A percentile compares a stretch with the other conserved stretches of the same genome.
Conservation (phyloP, 2,888 invertebrate species). For the Hedya salicella region DNA sequence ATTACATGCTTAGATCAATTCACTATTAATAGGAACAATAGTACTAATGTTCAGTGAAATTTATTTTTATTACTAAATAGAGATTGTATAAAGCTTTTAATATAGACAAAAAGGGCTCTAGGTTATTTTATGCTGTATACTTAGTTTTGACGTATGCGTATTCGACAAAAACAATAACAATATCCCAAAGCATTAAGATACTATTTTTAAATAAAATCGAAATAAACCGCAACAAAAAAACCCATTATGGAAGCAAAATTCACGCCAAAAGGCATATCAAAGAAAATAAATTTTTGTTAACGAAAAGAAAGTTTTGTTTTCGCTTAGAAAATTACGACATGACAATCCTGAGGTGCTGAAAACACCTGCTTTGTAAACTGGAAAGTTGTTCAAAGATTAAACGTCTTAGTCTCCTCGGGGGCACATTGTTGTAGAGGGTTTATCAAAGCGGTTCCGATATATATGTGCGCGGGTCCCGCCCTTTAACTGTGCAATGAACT, state of each 20-base stretch:
- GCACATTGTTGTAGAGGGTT: conserved; percentile 65
- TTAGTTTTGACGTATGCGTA: no score
- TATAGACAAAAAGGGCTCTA: no score
- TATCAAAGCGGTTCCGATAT: conserved; percentile 75
- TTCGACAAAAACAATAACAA: no score
- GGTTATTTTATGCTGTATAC: no score
- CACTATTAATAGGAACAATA: no score
- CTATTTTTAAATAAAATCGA: not conserved
- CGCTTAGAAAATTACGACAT: conserved; percentile 45
- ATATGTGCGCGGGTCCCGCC: conserved; percentile 73
- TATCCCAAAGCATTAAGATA: not conserved
- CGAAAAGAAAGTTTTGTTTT: conserved; percentile 44
- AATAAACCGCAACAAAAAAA: conserved; percentile 15
- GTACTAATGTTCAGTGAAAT: no score
- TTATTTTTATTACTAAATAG: no score
- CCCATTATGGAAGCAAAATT: conserved; percentile 16
- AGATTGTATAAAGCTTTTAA: no score
- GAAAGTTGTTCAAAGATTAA: conserved; percentile 60
- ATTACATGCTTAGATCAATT: no score
- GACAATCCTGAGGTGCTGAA: conserved; percentile 47
- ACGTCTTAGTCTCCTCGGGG: conserved; percentile 56
- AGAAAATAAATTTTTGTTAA: conserved; percentile 43
- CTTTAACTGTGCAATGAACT: conserved; percentile 80
- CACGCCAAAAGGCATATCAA: conserved; percentile 32
- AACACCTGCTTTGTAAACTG: conserved; percentile 48